These are phyloP conservation scores for Propithecus coquereli DNA, from an alignment of 2,113 vertebrate species.

Conservation along the genomic window DNA sequence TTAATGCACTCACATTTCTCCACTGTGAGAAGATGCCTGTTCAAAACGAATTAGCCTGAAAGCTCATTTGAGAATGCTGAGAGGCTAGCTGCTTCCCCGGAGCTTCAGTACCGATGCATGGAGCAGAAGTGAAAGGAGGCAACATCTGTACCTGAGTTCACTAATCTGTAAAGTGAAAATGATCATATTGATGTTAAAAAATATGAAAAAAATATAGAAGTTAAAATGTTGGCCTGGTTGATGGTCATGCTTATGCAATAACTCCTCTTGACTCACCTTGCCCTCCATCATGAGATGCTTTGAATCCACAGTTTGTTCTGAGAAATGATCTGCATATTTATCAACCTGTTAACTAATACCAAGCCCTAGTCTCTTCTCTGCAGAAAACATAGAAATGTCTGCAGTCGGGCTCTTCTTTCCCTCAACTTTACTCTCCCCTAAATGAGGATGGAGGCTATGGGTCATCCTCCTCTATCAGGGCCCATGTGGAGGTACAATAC, in stretches of 20 bases:
- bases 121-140: background rate
- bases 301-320: background rate
- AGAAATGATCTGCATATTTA: background rate
- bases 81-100: background rate
- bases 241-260: background rate
- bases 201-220: background rate
- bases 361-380: background rate
- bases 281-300: background rate
- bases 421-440: background rate
- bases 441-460: background rate
- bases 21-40: background rate
- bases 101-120: background rate
- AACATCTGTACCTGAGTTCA: background rate
- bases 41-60: background rate
- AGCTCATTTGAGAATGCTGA: background rate
- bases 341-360: background rate
- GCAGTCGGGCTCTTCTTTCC: background rate
- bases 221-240: background rate
- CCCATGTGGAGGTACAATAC: background rate
- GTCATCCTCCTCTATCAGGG: background rate
- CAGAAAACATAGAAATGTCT: background rate
- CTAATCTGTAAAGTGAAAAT: background rate
- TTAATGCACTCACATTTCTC: background rate
- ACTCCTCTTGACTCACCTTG: background rate
- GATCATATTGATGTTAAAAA: background rate